A percentile compares a stretch with the other conserved stretches of the same genome.
These are phyloP conservation scores for Danaus plexippus DNA, from an alignment of 1,140 invertebrate genomes.

Conservation along the genomic window DNA sequence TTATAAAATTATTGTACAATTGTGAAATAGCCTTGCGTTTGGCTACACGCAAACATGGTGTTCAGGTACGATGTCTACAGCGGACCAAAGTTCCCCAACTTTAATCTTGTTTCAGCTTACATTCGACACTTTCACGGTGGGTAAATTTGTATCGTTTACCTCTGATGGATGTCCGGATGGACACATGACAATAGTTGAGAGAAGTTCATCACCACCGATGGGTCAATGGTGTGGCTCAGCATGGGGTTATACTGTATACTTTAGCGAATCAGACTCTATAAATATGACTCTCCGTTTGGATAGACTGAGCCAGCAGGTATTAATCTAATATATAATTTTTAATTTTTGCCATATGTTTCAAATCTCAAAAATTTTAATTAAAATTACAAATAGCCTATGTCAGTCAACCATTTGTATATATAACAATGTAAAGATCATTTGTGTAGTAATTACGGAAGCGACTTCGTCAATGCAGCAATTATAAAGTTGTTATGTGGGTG, in stretches of 20 bases:
- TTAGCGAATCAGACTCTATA: slow-evolving; percentile 84
- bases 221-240: slow-evolving; percentile 89
- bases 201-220: slow-evolving; percentile 78
- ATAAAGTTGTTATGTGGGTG: slow-evolving; percentile 21
- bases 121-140: slow-evolving; percentile 83
- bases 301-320: slow-evolving; percentile 80
- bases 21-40: no score
- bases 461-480: slow-evolving; percentile 26
- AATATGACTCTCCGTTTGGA: slow-evolving; percentile 81
- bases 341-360: no score
- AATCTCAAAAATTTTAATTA: no score
- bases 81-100: slow-evolving; percentile 5
- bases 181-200: slow-evolving; percentile 84
- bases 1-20: no score
- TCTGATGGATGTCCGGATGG: slow-evolving; percentile 86
- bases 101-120: slow-evolving; percentile 73
- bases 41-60: no score
- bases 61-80: no score
- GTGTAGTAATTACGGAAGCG: slow-evolving; percentile 20
- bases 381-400: no score
- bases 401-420: no score
- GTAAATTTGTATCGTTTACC: slow-evolving; percentile 81
- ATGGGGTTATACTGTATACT: slow-evolving; percentile 89
- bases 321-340: slow-evolving; percentile 2
- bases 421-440: slow-evolving; percentile 15